phyloP scores from a whole-genome alignment of 2,797 vertebrate genomes.

The Spinibarbus caldwelli region DNA sequence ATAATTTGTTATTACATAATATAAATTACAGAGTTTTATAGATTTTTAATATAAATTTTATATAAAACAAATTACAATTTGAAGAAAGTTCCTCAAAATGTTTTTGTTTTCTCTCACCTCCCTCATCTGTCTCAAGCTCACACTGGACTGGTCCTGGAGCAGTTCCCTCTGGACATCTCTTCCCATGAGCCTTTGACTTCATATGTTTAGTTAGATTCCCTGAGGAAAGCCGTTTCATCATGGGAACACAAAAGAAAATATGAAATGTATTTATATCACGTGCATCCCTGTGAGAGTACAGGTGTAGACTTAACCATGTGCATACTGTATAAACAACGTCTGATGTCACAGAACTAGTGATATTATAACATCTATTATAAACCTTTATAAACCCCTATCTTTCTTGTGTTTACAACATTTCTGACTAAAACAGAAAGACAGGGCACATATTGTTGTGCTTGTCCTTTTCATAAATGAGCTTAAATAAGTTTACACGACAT shows the following conservation, averaged over 20 bases:
- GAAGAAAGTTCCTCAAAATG: not conserved
- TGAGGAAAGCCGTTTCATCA: conserved; percentile 66
- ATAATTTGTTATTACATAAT: not conserved
- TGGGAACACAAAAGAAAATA: conserved; percentile 21
- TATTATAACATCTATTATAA: not conserved
- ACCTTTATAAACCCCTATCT: not conserved
- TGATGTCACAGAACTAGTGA: not conserved
- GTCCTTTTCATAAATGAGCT: not conserved
- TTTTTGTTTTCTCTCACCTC: conserved; percentile 55
- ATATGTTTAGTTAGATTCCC: conserved; percentile 87
- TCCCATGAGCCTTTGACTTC: conserved; percentile 85
- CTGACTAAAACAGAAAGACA: not conserved
- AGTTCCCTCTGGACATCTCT: conserved; percentile 87
- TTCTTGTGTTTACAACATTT: not conserved
- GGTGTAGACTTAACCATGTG: conserved; percentile 3
- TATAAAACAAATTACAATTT: no score
- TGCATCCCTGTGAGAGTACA: not conserved
- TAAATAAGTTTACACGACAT: no score
- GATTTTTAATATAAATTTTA: not conserved
- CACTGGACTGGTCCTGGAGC: conserved; percentile 76
- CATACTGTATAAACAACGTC: conserved; percentile 15
- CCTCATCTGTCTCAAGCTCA: conserved; percentile 84
- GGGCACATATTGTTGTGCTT: not conserved
- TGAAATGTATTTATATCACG: conserved; percentile 3
- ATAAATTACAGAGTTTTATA: no score